These are phyloP conservation scores for Phortica magna DNA, from an alignment of 2,888 invertebrate genomes.

Conservation along the genomic window DNA sequence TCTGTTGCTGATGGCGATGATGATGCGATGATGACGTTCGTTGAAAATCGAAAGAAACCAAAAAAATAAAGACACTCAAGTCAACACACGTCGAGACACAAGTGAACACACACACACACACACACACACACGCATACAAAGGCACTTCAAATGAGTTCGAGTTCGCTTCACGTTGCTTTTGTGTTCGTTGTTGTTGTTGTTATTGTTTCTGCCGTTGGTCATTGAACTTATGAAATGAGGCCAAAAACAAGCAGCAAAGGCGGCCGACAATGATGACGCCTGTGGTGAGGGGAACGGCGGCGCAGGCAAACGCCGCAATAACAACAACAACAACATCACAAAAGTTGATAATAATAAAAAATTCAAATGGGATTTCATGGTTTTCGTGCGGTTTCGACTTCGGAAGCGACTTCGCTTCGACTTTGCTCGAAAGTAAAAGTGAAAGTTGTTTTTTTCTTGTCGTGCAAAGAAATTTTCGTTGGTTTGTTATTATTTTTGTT, in stretches of 20 bases:
- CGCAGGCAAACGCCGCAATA: constrained; percentile 43
- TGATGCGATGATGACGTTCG: neutral
- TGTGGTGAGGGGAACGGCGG: neutral
- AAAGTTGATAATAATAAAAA: constrained; percentile 25
- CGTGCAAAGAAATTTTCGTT: constrained; percentile 32
- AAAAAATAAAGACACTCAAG: neutral
- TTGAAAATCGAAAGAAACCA: neutral
- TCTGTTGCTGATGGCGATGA: too few species aligned
- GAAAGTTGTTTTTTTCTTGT: constrained; percentile 56
- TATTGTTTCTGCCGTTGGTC: constrained; percentile 51
- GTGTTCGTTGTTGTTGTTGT: neutral
- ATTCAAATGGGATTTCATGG: constrained; percentile 32
- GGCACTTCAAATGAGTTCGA: neutral
- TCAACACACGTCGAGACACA: neutral
- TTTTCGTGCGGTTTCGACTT: constrained; percentile 38
- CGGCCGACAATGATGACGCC: constrained; percentile 40
- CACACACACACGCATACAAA: neutral
- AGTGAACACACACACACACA: too few species aligned
- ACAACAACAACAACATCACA: constrained; percentile 39
- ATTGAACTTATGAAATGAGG: constrained; percentile 64
- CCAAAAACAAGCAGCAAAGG: constrained; percentile 52
- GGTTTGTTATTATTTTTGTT: constrained; percentile 7
- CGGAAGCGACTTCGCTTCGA: constrained; percentile 35
- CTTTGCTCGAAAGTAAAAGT: constrained; percentile 69
- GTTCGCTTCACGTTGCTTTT: neutral